Evolutionary conservation across 2,888 invertebrate species (phyloP).

Genomic region (Zonitis immaculata): DNA sequence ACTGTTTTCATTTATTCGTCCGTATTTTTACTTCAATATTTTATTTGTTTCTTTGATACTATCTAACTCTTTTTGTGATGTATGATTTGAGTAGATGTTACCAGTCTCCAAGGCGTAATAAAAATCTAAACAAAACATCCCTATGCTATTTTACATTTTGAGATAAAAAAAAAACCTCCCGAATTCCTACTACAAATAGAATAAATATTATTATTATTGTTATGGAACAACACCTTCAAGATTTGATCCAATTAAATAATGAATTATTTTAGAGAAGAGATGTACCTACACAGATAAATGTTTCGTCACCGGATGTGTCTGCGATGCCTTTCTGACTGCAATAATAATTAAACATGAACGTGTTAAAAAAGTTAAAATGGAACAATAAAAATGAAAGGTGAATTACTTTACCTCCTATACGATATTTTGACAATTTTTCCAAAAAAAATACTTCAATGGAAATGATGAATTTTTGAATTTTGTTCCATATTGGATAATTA

Average conservation of each 20-base stretch:
- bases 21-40: not conserved
- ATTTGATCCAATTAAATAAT: not conserved
- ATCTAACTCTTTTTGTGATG: conserved; percentile 33
- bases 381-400: not conserved
- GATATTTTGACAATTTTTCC: not conserved
- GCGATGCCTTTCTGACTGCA: conserved; percentile 13
- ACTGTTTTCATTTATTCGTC: not conserved
- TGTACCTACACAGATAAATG: conserved; percentile 9
- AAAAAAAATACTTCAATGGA: not conserved
- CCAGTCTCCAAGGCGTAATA: conserved; percentile 32
- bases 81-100: conserved; percentile 35
- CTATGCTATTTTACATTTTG: conserved; percentile 1
- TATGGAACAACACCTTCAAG: not conserved
- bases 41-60: conserved; percentile 24
- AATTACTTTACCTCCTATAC: too few relatives aligned
- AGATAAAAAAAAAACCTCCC: conserved; percentile 24
- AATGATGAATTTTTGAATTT: not conserved
- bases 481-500: not conserved
- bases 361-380: not conserved
- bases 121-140: conserved; percentile 36
- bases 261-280: not conserved
- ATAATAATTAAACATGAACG: conserved; percentile 9
- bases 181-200: conserved; percentile 10
- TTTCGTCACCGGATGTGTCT: conserved; percentile 17
- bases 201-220: not conserved